phyloP scores from a whole-genome alignment of 2,797 vertebrate species.

The Antennarius maculatus region DNA sequence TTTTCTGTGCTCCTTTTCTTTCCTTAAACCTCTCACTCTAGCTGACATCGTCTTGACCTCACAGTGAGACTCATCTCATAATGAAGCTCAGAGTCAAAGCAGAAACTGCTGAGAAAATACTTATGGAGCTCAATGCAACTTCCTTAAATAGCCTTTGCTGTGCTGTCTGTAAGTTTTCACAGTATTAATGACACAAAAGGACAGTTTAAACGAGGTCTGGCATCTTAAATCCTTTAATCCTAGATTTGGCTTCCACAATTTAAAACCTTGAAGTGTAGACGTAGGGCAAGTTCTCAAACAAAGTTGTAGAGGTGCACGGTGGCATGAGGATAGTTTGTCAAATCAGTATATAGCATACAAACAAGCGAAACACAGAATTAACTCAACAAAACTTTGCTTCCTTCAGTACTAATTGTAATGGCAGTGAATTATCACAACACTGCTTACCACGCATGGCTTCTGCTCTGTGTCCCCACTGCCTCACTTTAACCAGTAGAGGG shows the following conservation, averaged over 20 bases:
- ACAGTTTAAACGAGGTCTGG: conserved; percentile 35
- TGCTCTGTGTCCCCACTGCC: conserved; percentile 9
- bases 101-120: conserved; percentile 38
- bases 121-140: conserved; percentile 15
- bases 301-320: too few species aligned
- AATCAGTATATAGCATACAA: too few species aligned
- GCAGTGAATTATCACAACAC: background rate
- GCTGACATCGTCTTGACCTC: conserved; percentile 31
- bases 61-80: conserved; percentile 5
- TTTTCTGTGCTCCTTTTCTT: too few species aligned
- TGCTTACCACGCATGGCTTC: conserved; percentile 28
- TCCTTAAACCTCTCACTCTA: background rate
- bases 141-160: conserved; percentile 30
- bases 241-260: conserved; percentile 22
- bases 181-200: conserved; percentile 39
- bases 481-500: conserved; percentile 28
- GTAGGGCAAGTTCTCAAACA: too few species aligned
- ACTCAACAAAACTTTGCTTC: too few species aligned
- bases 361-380: too few species aligned
- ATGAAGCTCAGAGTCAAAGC: conserved; percentile 9
- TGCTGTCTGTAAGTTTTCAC: conserved; percentile 20
- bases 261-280: background rate
- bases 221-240: conserved; percentile 33
- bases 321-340: too few species aligned
- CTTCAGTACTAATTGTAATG: too few species aligned